Evolutionary conservation across 2,888 invertebrate genomes (phyloP).

Genomic region (Odontocerum albicorne): DNA sequence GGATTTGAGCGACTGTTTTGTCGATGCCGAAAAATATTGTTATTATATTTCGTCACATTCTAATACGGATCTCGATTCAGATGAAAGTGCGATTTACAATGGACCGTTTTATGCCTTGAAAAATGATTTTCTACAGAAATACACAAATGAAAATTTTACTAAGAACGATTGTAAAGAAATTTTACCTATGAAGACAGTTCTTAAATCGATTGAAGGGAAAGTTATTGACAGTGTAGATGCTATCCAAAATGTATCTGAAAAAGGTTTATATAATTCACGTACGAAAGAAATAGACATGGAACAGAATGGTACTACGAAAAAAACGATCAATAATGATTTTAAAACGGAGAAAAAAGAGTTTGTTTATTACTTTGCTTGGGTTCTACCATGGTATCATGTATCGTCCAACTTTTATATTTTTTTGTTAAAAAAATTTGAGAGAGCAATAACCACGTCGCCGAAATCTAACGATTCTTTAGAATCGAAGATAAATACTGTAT

Average conservation of each 20-base stretch:
- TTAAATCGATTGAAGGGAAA: not conserved
- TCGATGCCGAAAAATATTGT: constrained; percentile 15
- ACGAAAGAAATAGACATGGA: too few species aligned
- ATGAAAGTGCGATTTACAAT: constrained; percentile 22
- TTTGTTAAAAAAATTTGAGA: constrained; percentile 6
- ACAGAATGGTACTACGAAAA: too few species aligned
- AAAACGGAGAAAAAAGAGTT: not conserved
- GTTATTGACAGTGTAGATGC: too few species aligned
- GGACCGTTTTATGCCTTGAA: constrained; percentile 25
- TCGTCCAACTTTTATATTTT: constrained; percentile 2
- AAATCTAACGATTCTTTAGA: too few species aligned
- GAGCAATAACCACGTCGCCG: not conserved
- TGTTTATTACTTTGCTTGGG: constrained; percentile 11
- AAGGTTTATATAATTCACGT: too few species aligned
- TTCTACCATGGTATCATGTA: constrained; percentile 9
- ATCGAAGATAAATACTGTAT: too few species aligned
- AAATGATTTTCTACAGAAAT: constrained; percentile 5
- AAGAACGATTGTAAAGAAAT: not conserved
- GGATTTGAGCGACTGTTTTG: too few species aligned
- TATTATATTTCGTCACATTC: constrained; percentile 16
- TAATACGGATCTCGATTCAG: constrained; percentile 14
- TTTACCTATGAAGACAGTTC: not conserved
- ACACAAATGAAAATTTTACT: not conserved
- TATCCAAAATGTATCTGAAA: too few species aligned
- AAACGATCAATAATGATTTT: too few species aligned